Evolutionary conservation across 35 echinoderm and acorn worm genomes (phyloP), one percentile per base, ranked within the genome.

Genomic region (Heliocidaris erythrogramma): DNA sequence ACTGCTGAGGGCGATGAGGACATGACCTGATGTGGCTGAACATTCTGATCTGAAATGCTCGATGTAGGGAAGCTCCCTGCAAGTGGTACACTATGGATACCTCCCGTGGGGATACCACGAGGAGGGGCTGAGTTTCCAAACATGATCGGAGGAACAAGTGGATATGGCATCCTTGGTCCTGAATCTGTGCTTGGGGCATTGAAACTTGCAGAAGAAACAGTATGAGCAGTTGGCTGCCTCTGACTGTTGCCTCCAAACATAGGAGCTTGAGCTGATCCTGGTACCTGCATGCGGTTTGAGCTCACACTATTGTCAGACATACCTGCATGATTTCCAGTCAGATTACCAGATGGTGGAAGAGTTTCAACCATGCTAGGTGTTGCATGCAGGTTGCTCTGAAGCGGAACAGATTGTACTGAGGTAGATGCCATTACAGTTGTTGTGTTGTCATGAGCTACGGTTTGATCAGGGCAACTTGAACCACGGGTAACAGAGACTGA

Each of bases 341-440:
- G 65, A 78, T 78, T 78, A 78, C 27, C 65, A 78, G 65, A 24
- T 78, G 65, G 65, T 78, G 65, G 65, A 18, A 78, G 21, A 78
- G 65, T 42, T 71, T 96, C 96, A 96, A 90, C 90, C 94, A 96
- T 93, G 60, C 85, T 92, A 30, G 85, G 60, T 93, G 93, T 95
- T 93, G 93, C n/a, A 60, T 88, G 59, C 17, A 98, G 35, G 24
- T 98, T 98, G 53, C 97, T 98, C 59, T 96, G 96, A 21, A 98
- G 95, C n/a, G 96, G 97, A 18, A 98, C 97, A 65, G 97, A 98
- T 89, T 98, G 97, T 35, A 98, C 94, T 86, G 84, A 32, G 31
- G 30, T 48, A 35, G 93, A 27, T 50, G 91, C 47, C 10, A 30
- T 59, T 11, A 92, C 31, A 50, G 91, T 92, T 14, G 65, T 78